These are phyloP conservation scores for Marmota flaviventris DNA, from an alignment of 2,113 vertebrate species.

Conservation along the genomic window DNA sequence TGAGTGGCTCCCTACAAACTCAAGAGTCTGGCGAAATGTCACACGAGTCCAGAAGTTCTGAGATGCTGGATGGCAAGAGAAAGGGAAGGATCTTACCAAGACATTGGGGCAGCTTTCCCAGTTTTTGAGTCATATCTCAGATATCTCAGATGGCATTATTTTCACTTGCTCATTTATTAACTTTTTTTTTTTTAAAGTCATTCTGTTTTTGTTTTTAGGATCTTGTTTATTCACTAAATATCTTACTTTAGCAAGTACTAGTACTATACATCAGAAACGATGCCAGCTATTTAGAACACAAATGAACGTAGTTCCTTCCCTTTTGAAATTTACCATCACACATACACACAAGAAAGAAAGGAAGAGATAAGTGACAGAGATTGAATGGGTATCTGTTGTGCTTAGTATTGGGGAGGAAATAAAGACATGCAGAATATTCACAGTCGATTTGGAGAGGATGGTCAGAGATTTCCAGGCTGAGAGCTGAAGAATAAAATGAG, in stretches of 20 bases:
- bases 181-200: not conserved
- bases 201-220: conserved; percentile 14
- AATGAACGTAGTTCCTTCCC: not conserved
- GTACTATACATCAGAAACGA: not conserved
- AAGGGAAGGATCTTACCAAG: not conserved
- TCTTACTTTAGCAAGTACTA: not conserved
- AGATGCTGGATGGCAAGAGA: not conserved
- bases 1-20: conserved; percentile 47
- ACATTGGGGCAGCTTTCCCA: not conserved
- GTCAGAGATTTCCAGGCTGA: not conserved
- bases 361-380: not conserved
- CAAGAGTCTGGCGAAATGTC: conserved; percentile 1
- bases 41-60: not conserved
- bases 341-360: not conserved
- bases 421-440: not conserved
- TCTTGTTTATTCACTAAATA: conserved; percentile 23
- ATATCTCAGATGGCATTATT: not conserved
- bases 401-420: not conserved
- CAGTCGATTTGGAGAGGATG: not conserved
- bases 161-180: not conserved
- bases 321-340: not conserved
- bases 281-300: not conserved
- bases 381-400: not conserved
- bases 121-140: not conserved
- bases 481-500: not conserved